A percentile compares a stretch with the other conserved stretches of the same genome.
phyloP scores from a whole-genome alignment of 1,140 invertebrate genomes.

The Drosophila setifemur region DNA sequence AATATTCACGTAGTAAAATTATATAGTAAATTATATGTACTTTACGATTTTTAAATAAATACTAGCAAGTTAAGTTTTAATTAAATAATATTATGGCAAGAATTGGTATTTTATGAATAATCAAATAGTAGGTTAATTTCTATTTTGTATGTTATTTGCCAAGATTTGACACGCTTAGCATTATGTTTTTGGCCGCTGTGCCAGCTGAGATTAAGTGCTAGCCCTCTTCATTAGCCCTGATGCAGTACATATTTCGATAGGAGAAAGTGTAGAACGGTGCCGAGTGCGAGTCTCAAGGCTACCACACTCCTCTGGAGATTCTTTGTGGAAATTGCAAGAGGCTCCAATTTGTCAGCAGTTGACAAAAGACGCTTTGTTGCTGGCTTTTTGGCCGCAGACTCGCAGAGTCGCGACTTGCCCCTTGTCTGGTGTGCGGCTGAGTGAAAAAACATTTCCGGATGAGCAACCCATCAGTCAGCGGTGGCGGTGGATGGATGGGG shows the following conservation, averaged over 20 bases:
- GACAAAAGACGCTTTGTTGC: constrained; percentile 72
- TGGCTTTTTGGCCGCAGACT: constrained; percentile 32
- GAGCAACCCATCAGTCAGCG: constrained; percentile 76
- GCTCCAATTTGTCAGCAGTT: constrained; percentile 71
- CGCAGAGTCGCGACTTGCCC: constrained; percentile 15
- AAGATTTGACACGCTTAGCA: too few species aligned
- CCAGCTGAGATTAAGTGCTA: not conserved
- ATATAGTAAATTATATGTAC: too few species aligned
- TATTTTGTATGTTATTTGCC: not conserved
- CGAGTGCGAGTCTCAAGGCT: not conserved
- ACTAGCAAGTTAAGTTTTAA: too few species aligned
- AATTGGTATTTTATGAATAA: too few species aligned
- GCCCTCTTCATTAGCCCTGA: constrained; percentile 15
- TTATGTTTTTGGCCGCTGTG: not conserved
- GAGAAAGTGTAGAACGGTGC: not conserved
- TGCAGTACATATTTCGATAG: constrained; percentile 15
- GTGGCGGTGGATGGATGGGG: constrained; percentile 18
- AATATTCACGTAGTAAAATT: too few species aligned
- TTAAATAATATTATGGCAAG: too few species aligned
- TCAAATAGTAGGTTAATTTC: too few species aligned
- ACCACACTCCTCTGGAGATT: not conserved
- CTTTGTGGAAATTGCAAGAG: constrained; percentile 53
- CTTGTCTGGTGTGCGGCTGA: constrained; percentile 35
- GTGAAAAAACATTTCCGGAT: constrained; percentile 75
- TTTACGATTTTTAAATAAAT: too few species aligned